Conservation (phyloP, 64 coral and sea anemone species). For the Cladopsammia gracilis region DNA sequence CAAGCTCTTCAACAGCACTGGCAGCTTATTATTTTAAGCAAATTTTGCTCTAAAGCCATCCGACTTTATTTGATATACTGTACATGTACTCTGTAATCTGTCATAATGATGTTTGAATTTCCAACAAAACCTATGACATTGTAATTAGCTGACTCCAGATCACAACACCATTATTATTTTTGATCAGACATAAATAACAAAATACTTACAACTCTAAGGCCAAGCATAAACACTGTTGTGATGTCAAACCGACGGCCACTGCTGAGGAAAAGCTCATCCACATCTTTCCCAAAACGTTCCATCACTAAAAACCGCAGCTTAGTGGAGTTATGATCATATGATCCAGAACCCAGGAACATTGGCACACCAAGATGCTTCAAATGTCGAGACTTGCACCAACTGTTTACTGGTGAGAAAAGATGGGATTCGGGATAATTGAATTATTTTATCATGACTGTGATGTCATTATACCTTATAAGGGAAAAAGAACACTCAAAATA, state of each 20-base stretch:
- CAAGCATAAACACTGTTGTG: conserved; percentile 82
- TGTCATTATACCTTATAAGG: too few species aligned
- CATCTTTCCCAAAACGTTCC: conserved; percentile 95
- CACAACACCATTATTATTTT: not conserved
- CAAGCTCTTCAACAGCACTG: too few species aligned
- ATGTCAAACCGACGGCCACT: conserved; percentile 81
- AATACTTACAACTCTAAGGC: conserved; percentile 89
- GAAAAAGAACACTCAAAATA: too few species aligned
- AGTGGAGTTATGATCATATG: conserved; percentile 54
- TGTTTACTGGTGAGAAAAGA: conserved; percentile 72
- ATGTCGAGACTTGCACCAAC: conserved; percentile 82
- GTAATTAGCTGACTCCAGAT: not conserved
- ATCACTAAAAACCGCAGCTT: conserved; percentile 97
- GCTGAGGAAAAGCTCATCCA: conserved; percentile 75
- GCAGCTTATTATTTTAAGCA: too few species aligned
- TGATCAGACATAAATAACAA: not conserved
- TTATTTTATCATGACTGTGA: too few species aligned
- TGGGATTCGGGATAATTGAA: not conserved
- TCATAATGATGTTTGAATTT: too few species aligned
- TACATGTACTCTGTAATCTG: too few species aligned
- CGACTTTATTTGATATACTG: too few species aligned
- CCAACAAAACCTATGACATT: too few species aligned
- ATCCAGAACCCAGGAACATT: conserved; percentile 86
- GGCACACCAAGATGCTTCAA: conserved; percentile 95
- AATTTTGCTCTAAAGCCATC: too few species aligned